phyloP scores from a whole-genome alignment of 2,888 invertebrate genomes.

The Leptopilina syphax region DNA sequence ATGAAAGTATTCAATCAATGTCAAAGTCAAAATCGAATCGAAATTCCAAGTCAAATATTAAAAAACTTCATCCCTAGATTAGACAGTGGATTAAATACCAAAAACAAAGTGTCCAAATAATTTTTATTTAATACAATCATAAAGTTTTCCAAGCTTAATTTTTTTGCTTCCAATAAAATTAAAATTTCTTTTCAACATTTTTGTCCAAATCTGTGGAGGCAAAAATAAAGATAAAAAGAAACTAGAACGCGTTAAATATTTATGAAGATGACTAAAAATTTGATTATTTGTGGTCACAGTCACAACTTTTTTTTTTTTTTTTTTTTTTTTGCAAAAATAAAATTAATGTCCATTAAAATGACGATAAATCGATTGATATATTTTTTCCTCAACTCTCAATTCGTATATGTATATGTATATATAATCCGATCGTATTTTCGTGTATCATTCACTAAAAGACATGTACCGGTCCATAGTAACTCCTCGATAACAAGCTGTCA shows the following conservation, averaged over 20 bases:
- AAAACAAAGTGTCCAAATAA: too few species aligned
- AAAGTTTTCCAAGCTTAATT: too few species aligned
- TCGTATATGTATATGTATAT: conserved; percentile 42
- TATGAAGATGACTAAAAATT: conserved; percentile 53
- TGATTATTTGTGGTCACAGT: conserved; percentile 53
- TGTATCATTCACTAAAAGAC: not conserved
- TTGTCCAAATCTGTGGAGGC: too few species aligned
- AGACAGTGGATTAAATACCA: too few species aligned
- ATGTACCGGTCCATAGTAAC: not conserved
- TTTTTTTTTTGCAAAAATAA: conserved; percentile 3
- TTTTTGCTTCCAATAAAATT: too few species aligned
- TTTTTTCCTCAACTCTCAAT: conserved; percentile 46
- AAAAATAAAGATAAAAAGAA: not conserved
- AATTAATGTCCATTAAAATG: conserved; percentile 55
- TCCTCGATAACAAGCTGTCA: conserved; percentile 19
- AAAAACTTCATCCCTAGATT: too few species aligned
- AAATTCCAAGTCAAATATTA: too few species aligned
- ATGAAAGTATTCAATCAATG: too few species aligned
- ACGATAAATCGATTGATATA: conserved; percentile 57
- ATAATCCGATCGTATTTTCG: conserved; percentile 39
- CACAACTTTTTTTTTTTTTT: not conserved
- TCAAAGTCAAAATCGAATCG: too few species aligned
- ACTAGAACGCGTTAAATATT: conserved; percentile 45
- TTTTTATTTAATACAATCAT: too few species aligned
- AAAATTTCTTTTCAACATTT: too few species aligned